phyloP scores from a whole-genome alignment of 2,797 vertebrate species.

The Sebastes taczanowskii region DNA sequence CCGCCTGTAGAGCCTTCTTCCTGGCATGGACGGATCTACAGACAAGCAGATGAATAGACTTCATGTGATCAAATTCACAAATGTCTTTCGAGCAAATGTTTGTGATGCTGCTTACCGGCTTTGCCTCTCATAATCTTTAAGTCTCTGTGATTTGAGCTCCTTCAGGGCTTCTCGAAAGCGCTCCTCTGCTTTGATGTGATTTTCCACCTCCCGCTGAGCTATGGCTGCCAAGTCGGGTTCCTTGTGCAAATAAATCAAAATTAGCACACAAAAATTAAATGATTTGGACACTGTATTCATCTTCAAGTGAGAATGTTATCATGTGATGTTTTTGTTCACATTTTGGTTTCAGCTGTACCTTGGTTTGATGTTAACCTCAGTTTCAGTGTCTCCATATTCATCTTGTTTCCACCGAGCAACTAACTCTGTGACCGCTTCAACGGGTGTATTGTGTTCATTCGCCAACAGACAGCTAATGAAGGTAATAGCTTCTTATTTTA shows the following conservation, averaged over 20 bases:
- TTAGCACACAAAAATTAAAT: not conserved
- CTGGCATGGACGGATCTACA: conserved; percentile 82
- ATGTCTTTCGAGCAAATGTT: not conserved
- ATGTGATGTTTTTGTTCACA: not conserved
- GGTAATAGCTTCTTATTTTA: not conserved
- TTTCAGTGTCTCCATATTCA: not conserved
- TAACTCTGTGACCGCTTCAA: not conserved
- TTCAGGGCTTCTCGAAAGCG: conserved; percentile 89
- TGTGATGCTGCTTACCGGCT: conserved; percentile 74
- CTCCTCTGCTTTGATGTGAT: conserved; percentile 84
- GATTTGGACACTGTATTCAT: not conserved
- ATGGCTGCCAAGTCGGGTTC: conserved; percentile 86
- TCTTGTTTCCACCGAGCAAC: not conserved
- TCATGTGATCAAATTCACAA: not conserved
- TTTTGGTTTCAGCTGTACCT: not conserved
- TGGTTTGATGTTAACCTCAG: not conserved
- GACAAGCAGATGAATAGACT: not conserved
- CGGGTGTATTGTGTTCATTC: not conserved
- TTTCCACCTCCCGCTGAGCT: conserved; percentile 80
- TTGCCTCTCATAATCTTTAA: conserved; percentile 79
- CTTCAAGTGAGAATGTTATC: not conserved
- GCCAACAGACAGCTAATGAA: not conserved
- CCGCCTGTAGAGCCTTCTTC: conserved; percentile 85
- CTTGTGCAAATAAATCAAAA: conserved; percentile 64
- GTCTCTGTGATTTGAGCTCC: conserved; percentile 86